phyloP scores from a whole-genome alignment of 2,888 invertebrate species.

The Melitaea athalia region DNA sequence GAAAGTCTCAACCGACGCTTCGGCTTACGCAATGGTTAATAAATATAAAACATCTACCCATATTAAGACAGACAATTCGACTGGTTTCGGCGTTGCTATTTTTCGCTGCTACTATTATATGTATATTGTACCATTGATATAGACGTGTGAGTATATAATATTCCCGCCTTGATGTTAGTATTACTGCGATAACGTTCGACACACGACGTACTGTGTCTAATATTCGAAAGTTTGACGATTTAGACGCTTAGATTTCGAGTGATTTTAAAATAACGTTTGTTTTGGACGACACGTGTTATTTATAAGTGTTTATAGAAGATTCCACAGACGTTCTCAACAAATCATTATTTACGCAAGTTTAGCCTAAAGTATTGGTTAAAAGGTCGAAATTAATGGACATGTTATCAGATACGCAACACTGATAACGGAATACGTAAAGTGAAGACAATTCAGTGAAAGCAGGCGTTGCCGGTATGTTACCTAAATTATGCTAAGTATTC shows the following conservation, averaged over 20 bases:
- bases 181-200: conserved; percentile 65
- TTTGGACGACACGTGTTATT: conserved; percentile 16
- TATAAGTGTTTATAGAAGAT: conserved; percentile 8
- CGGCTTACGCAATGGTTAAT: conserved; percentile 57
- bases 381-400: conserved; percentile 12
- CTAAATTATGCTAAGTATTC: conserved; percentile 12
- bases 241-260: conserved; percentile 18
- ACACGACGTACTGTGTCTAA: conserved; percentile 57
- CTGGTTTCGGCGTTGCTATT: conserved; percentile 64
- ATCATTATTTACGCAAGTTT: conserved; percentile 6
- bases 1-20: conserved; percentile 56
- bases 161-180: conserved; percentile 60
- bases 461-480: conserved; percentile 40
- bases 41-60: conserved; percentile 55
- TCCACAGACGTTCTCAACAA: neutral
- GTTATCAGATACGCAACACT: conserved; percentile 42
- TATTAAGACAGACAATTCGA: conserved; percentile 53
- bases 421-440: conserved; percentile 47
- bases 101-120: conserved; percentile 62
- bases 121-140: conserved; percentile 58
- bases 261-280: conserved; percentile 15
- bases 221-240: conserved; percentile 41
- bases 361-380: conserved; percentile 1
- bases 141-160: conserved; percentile 54
- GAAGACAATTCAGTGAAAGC: conserved; percentile 48